Conservation (phyloP, 2,113 vertebrate species). For the Tachuris rubrigastra region DNA sequence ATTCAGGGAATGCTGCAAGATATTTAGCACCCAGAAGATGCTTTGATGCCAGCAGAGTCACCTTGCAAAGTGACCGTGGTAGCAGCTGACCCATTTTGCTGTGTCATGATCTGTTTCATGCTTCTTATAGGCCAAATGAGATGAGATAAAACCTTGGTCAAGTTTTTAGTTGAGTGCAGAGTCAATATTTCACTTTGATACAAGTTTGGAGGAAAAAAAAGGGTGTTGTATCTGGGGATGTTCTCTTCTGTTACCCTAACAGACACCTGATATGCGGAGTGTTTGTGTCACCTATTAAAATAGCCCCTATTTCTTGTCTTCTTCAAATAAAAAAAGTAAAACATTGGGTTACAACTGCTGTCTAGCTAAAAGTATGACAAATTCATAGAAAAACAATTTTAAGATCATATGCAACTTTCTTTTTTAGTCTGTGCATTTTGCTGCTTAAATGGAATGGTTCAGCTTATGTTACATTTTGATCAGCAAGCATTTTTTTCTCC, state of each 20-base stretch:
- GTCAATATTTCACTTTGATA: neutral
- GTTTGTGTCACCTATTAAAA: neutral
- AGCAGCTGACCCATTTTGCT: neutral
- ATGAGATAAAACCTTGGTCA: neutral
- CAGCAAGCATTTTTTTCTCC: neutral
- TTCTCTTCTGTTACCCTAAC: neutral
- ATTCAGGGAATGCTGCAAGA: neutral
- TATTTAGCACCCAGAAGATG: neutral
- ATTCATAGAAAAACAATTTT: neutral
- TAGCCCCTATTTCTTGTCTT: neutral
- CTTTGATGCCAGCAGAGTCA: neutral
- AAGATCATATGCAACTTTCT: neutral
- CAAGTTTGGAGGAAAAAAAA: neutral
- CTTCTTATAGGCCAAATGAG: neutral
- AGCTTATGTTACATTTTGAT: neutral
- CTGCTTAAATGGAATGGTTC: neutral
- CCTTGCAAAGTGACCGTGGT: neutral
- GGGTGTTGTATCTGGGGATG: neutral
- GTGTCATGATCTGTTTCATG: neutral
- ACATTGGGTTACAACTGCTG: neutral
- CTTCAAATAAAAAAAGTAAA: neutral
- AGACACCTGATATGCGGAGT: neutral
- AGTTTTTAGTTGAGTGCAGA: neutral
- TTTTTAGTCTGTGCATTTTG: neutral
- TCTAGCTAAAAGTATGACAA: neutral